Evolutionary conservation across 1,140 invertebrate species (phyloP), one percentile per base, ranked within the genome.

Genomic region (Drosophila trapezifrons): DNA sequence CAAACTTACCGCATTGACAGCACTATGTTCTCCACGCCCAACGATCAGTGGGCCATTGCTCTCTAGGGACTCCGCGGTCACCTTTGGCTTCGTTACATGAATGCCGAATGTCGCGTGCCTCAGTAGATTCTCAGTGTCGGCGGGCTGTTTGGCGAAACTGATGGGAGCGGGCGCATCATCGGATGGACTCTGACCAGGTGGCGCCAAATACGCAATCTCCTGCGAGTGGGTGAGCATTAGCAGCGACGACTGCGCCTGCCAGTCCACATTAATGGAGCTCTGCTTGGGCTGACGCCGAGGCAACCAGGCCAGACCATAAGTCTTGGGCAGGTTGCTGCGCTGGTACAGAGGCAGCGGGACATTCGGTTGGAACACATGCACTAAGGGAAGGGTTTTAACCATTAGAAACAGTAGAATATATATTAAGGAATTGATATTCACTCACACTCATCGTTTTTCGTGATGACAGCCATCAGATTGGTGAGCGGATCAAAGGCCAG

Each of bases 391-490:
- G 15, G 9, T 0, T 9, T 10, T 1, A 13, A n/a, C 38, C 18
- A 13, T 25, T 10, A 2, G 45, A 54, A 12, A 13, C 8, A 12
- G 10, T 22, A 4, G 12, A 35, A 10, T 38, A 32, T 66, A 6
- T 5, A 6, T 1, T 18, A 1, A 1, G 17, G 2, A 12, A 0
- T 0, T 5, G 8, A 20, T 6, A 10, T 20, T 1, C 4, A 87
- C 89, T 93, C 92, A 95, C 95, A 89, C 72, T 94, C 93, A 82
- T 94, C 94, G 55, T 94, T 92, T 37, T 89, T 84, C 13, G 95
- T 95, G 78, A 97, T 94, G 20, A 93, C 94, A 57, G 95, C 95
- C 92, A 96, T 94, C 38, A 95, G 93, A 40, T 93, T 94, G 15
- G 95, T 94, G 6, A 93, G 84, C 15, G 94, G 93, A 92, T 97